These are phyloP conservation scores for Biston stratarius DNA, from an alignment of 2,888 invertebrate species.

Conservation along the genomic window DNA sequence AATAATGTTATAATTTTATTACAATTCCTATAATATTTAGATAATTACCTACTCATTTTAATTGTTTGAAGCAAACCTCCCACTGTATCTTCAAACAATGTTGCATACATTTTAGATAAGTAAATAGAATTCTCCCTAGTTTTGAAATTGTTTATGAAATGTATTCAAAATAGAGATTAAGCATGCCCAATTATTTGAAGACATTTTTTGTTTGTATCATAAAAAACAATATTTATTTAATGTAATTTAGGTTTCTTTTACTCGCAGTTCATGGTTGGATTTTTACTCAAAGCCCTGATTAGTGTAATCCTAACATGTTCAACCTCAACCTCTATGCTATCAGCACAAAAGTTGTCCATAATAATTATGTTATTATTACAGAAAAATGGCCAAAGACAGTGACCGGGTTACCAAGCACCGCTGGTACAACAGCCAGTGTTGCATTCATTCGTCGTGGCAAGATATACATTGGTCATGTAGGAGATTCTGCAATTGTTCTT, in stretches of 20 bases:
- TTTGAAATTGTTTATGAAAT: not conserved
- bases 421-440: slow-evolving; percentile 98
- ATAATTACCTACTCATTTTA: too few species aligned
- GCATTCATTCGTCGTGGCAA: slow-evolving; percentile 97
- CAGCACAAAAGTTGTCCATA: not conserved
- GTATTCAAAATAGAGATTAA: slow-evolving; percentile 8
- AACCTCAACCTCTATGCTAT: not conserved
- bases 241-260: not conserved
- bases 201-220: not conserved
- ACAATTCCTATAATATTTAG: too few species aligned
- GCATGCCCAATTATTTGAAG: not conserved
- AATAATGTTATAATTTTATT: not conserved
- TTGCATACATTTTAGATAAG: slow-evolving; percentile 1
- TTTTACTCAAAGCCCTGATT: too few species aligned
- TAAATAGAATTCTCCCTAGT: not conserved
- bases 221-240: not conserved
- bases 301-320: too few species aligned
- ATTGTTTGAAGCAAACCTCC: not conserved
- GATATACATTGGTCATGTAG: slow-evolving; percentile 98
- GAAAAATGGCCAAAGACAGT: slow-evolving; percentile 99
- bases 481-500: slow-evolving; percentile 98
- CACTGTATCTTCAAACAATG: not conserved
- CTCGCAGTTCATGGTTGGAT: not conserved
- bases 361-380: slow-evolving; percentile 60
- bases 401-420: slow-evolving; percentile 97